phyloP scores from a whole-genome alignment of 2,888 invertebrate genomes.

The Lepidonotus clava region DNA sequence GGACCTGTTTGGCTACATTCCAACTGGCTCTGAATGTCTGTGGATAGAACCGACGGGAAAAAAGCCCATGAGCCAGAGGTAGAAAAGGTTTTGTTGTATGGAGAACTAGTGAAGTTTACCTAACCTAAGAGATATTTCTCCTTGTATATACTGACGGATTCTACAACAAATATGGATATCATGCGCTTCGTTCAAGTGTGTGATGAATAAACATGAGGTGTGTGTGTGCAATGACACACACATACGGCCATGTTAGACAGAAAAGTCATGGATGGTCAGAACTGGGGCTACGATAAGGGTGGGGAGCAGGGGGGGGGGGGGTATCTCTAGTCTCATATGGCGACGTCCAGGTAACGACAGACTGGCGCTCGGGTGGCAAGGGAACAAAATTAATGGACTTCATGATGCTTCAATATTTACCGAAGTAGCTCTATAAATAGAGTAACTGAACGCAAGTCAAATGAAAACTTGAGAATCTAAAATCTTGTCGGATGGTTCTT shows the following conservation, averaged over 20 bases:
- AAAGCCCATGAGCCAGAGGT: slow-evolving; percentile 8
- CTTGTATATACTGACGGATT: slow-evolving; percentile 29
- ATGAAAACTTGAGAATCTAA: not conserved
- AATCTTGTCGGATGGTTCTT: not conserved
- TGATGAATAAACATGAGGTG: not conserved
- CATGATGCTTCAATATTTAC: slow-evolving; percentile 2
- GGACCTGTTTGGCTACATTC: slow-evolving; percentile 45
- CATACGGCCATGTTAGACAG: not conserved
- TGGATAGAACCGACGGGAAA: not conserved
- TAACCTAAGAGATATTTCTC: slow-evolving; percentile 7
- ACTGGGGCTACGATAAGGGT: not conserved
- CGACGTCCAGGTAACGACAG: not conserved
- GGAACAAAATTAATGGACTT: not conserved
- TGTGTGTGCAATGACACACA: not conserved
- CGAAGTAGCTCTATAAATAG: not conserved
- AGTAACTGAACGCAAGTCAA: not conserved
- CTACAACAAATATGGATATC: slow-evolving; percentile 31
- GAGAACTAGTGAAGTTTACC: slow-evolving; percentile 7
- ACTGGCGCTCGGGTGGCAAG: not conserved
- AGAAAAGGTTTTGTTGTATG: slow-evolving; percentile 36
- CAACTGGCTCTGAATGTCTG: slow-evolving; percentile 27
- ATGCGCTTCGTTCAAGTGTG: not conserved
- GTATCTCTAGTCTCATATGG: not conserved
- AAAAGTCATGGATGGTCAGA: not conserved
- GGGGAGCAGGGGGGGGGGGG: not conserved